Base-by-base conservation (phyloP, 2,888 invertebrate genomes). In the Mythimna vitellina region DNA sequence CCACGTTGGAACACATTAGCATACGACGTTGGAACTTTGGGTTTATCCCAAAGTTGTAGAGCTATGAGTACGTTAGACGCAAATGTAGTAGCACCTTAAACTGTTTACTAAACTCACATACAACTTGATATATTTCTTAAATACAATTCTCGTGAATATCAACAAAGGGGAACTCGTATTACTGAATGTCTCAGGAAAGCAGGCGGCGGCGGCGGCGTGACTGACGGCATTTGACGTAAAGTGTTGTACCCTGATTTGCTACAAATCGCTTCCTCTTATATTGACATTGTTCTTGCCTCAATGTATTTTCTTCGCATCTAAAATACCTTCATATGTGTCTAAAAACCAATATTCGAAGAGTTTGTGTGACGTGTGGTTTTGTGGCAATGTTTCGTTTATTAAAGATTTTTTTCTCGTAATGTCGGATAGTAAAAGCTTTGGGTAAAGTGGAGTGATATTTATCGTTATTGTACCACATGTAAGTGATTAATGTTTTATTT, bases 211-310 rank as follows among this genome's bases (percentile, higher is more conserved):
- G 57, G 70, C 72, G 60, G 69, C 63, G 65, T 67, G 81, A 73
- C 71, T 84, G 84, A 79, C 86, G 70, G 66, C 57, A 67, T 79
- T 80, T 82, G 88, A 81, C 80, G 80, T 81, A 74, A 76, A 85
- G 75, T 86, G 80, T 73, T 79, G 74, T 81, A 65, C 67, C 42
- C 58, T 35, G 77, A 78, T 79, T 84, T 78, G 77, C 76, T 76
- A 81, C 82, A 86, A 84, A 84, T 82, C 64, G 86, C 63, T 80
- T 82, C 73, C 76, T 74, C 68, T 78, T 86, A 74, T 80, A 84
- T 84, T 86, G 80, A 80, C 82, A 84, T 86, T 86, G 86, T 82
- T 86, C 72, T 73, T 75, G 56, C 73, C 63, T 73, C 80, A 65
- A 84, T 76, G 74, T 76, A 81, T 78, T 74, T 71, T 74, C 58